Evolutionary conservation across 2,888 invertebrate genomes (phyloP).

Genomic region (Prosapia bicincta): DNA sequence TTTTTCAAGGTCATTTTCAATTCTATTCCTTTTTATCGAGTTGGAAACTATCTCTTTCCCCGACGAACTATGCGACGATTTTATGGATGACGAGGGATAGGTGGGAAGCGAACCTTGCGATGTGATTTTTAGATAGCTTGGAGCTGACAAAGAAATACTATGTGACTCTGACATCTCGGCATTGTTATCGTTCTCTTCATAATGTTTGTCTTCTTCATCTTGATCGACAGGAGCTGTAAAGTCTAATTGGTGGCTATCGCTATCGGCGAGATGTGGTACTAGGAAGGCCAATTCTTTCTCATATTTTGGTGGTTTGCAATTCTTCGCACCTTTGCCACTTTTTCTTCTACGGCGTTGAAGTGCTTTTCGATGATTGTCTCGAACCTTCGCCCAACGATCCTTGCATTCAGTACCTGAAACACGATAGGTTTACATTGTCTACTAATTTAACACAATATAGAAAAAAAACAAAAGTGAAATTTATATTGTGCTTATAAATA

Average conservation of each 20-base stretch:
- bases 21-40: slow-evolving; percentile 5
- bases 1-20: background rate
- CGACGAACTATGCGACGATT: background rate
- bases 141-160: background rate
- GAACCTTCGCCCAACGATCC: slow-evolving; percentile 6
- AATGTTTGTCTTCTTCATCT: slow-evolving; percentile 1
- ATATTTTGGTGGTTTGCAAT: slow-evolving; percentile 5
- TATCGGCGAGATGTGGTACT: background rate
- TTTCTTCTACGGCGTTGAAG: slow-evolving; percentile 11
- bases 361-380: slow-evolving; percentile 1
- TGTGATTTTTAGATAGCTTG: too few relatives aligned
- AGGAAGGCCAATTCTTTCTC: slow-evolving; percentile 13
- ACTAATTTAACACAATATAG: background rate
- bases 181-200: background rate
- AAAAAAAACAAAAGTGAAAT: too few relatives aligned
- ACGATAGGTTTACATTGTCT: background rate
- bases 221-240: too few relatives aligned
- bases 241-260: too few relatives aligned
- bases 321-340: background rate
- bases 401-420: slow-evolving; percentile 9
- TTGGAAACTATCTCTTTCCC: background rate
- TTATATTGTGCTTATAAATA: background rate
- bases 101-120: background rate
- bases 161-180: background rate
- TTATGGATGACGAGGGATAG: background rate